Percentiles rank a stretch among this genome's conserved stretches.
These are phyloP conservation scores for Drosophila varians DNA, from an alignment of 1,140 invertebrate genomes.

Conservation along the genomic window DNA sequence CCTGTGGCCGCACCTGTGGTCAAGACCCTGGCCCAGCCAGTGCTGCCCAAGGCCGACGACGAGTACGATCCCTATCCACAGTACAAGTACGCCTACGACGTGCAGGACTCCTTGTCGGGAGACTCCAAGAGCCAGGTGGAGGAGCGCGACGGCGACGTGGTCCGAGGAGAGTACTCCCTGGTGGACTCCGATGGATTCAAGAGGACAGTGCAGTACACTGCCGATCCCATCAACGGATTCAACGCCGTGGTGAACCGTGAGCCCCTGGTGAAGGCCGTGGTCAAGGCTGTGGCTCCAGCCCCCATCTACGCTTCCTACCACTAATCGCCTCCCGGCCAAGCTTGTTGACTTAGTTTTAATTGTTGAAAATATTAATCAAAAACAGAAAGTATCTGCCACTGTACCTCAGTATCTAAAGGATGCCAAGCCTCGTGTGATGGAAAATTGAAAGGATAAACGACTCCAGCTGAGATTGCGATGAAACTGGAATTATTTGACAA, in stretches of 20 bases:
- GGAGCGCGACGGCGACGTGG: slow-evolving; percentile 85
- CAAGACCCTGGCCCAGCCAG: slow-evolving; percentile 40
- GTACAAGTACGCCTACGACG: slow-evolving; percentile 84
- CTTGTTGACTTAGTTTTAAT: slow-evolving; percentile 35
- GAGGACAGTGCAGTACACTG: slow-evolving; percentile 78
- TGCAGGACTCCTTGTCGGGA: slow-evolving; percentile 85
- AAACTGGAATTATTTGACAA: slow-evolving; percentile 5
- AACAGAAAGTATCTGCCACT: not conserved
- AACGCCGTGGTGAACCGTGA: slow-evolving; percentile 79
- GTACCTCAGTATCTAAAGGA: not conserved
- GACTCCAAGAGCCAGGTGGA: slow-evolving; percentile 86
- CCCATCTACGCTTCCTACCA: slow-evolving; percentile 25
- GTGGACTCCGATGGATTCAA: slow-evolving; percentile 72
- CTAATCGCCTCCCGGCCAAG: not conserved
- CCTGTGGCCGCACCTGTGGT: slow-evolving; percentile 19
- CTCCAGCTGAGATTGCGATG: not conserved
- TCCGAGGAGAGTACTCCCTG: slow-evolving; percentile 74
- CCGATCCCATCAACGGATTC: slow-evolving; percentile 78
- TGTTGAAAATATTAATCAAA: not conserved
- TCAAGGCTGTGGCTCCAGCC: slow-evolving; percentile 34
- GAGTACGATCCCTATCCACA: slow-evolving; percentile 83
- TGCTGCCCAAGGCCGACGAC: slow-evolving; percentile 46
- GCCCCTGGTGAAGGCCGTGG: slow-evolving; percentile 65
- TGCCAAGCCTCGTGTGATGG: not conserved
- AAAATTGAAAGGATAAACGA: not conserved